Base-by-base conservation (phyloP, 2,797 vertebrate species). In the Acanthopagrus latus region DNA sequence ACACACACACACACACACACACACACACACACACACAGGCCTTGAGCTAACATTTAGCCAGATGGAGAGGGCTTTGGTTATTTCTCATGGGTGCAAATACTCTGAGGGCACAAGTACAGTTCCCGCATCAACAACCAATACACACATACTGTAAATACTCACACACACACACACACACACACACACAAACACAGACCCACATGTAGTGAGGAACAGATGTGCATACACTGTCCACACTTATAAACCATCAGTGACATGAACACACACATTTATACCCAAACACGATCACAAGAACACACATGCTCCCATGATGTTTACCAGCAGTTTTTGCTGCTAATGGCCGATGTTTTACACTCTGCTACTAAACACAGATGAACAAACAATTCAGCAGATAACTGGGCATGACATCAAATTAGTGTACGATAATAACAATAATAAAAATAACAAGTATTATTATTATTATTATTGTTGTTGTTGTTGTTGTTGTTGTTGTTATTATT, bases 321-420 rank as follows among this genome's bases (percentile, higher is more conserved):
- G 71, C 43, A 54, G 51, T 55, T 87, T 57, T 74, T 52, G 64
- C 63, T 44, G 68, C 70, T 87, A 90, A 91, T 89, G 64, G 78
- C 20, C 57, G 72, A 64, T 85, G 68, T 82, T 86, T 75, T 82
- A 89, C 85, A 85, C 62, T 72, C 75, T 50, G 52, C 70, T 33
- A 54, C 62, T 76, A 88, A 89, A 89, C 69, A 89, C 80, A 90
- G 82, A 89, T 88, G 86, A 87, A 83, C 77, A 89, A 88, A 89
- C 80, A 87, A 55, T 58, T 41, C 46, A 67, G 51, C 46, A 63
- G 81, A 89, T 83, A 80, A 54, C 25, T 2, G 47, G 21, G 18
- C 29, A 57, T 58, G 38, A 58, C 38, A 74, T 72, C 29, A 68
- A 58, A 71, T 23, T 1, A 21, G 1, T 74, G 48, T 50, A n/a